These are phyloP conservation scores for Limnephilus auricula DNA, from an alignment of 2,888 invertebrate species.

Conservation along the genomic window DNA sequence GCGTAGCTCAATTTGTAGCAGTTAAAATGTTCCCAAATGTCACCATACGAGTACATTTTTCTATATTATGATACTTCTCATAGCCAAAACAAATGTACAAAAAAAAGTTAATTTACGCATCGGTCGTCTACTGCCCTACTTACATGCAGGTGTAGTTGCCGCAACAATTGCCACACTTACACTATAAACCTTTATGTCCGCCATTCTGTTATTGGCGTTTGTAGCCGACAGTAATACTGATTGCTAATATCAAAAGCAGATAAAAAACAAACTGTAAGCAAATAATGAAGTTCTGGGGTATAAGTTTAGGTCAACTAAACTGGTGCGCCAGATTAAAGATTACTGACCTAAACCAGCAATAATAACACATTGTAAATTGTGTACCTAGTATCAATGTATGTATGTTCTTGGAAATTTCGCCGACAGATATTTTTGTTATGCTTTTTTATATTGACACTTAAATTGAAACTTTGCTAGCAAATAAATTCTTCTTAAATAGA, in stretches of 20 bases:
- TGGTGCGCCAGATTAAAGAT: neutral
- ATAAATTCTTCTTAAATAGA: conserved; percentile 11
- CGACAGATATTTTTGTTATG: neutral
- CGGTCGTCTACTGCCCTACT: neutral
- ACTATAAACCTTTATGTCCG: neutral
- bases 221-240: neutral
- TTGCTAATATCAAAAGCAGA: neutral
- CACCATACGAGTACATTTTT: neutral
- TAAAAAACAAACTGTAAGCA: neutral
- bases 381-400: neutral
- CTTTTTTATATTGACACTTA: conserved; percentile 14
- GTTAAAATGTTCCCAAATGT: neutral
- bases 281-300: neutral
- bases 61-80: neutral
- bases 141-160: neutral
- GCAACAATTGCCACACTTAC: neutral
- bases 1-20: neutral
- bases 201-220: neutral
- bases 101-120: neutral
- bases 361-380: neutral
- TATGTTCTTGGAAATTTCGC: neutral
- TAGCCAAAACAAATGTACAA: neutral
- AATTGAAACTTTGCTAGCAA: conserved; percentile 15
- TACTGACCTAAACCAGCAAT: neutral
- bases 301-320: neutral